phyloP scores from a whole-genome alignment of 2,797 vertebrate genomes.

The Darevskia nairensis region DNA sequence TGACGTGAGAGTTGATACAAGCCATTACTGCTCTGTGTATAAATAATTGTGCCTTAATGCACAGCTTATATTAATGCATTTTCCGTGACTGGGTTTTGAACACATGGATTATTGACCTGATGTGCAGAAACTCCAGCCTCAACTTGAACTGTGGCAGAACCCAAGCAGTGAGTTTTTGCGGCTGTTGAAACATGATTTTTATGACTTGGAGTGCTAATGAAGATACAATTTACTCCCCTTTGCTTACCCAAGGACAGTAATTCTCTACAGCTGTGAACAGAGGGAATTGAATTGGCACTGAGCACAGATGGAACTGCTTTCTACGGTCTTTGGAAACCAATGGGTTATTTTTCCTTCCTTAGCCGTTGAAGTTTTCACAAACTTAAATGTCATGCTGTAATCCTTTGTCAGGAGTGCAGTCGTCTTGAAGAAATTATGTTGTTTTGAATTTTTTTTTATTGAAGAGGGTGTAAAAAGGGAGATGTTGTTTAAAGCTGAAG shows the following conservation, averaged over 20 bases:
- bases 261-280: constrained; percentile 12
- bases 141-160: constrained; percentile 40
- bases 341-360: constrained; percentile 18
- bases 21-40: constrained; percentile 54
- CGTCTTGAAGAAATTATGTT: not conserved
- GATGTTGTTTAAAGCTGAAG: not conserved
- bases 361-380: constrained; percentile 39
- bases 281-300: constrained; percentile 26
- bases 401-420: not conserved
- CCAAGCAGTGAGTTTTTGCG: constrained; percentile 15
- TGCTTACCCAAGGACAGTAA: constrained; percentile 45
- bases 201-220: constrained; percentile 25
- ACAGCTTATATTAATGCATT: constrained; percentile 67
- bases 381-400: not conserved
- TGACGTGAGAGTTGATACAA: constrained; percentile 34
- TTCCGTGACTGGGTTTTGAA: constrained; percentile 58
- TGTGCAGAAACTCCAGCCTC: constrained; percentile 44
- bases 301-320: constrained; percentile 46
- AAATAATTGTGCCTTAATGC: constrained; percentile 67
- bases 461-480: not conserved
- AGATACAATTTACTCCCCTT: constrained; percentile 36
- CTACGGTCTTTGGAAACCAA: constrained; percentile 32
- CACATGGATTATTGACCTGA: constrained; percentile 67
- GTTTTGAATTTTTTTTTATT: constrained; percentile 4
- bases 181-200: constrained; percentile 40